Evolutionary conservation across 92 coral and sea anemone genomes (phyloP), one percentile per base, ranked within the genome.

Genomic region (Actinernus sp.): DNA sequence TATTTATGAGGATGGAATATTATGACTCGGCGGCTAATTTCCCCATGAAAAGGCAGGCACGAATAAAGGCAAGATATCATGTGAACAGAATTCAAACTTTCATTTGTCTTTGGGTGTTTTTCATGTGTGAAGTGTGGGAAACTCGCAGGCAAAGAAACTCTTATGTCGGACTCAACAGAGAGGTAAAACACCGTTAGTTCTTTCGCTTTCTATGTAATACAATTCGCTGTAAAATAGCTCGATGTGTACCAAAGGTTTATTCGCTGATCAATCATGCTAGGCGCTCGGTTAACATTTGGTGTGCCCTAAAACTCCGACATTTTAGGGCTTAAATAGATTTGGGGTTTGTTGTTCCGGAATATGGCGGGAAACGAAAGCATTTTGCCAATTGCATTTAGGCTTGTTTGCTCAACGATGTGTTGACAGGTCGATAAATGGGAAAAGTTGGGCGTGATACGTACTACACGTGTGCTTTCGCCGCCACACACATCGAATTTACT

Each of bases 1-100:
- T 84, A 89, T 90, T 90, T 88, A 90, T 90, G 86, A 90, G 71
- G 66, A 72, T 44, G 50, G 43, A 22, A 65, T 76, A 68, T 76
- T 60, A 67, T 75, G 79, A 58, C 85, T 85, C 85, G 59, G 12
- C 49, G 53, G 83, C 85, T 69, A 85, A 81, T 85, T 75, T 68
- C 70, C 47, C 59, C 55, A 24, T 55, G 53, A 43, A 57, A 44
- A 23, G 21, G 52, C 10, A 45, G 52, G 4, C 52, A 7, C 4
- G 10, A 45, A 45, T 45, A 45, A 45, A n/a, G n/a, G n/a, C n/a
- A n/a, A n/a, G n/a, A n/a, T n/a, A n/a, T n/a, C n/a, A n/a, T n/a
- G n/a, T n/a, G n/a, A n/a, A n/a, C n/a, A n/a, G n/a, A n/a, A n/a
- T n/a, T n/a, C n/a, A n/a, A n/a, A n/a, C n/a, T n/a, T n/a, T n/a